These are phyloP conservation scores for Homalodisca vitripennis DNA, from an alignment of 1,140 invertebrate species.

Conservation along the genomic window DNA sequence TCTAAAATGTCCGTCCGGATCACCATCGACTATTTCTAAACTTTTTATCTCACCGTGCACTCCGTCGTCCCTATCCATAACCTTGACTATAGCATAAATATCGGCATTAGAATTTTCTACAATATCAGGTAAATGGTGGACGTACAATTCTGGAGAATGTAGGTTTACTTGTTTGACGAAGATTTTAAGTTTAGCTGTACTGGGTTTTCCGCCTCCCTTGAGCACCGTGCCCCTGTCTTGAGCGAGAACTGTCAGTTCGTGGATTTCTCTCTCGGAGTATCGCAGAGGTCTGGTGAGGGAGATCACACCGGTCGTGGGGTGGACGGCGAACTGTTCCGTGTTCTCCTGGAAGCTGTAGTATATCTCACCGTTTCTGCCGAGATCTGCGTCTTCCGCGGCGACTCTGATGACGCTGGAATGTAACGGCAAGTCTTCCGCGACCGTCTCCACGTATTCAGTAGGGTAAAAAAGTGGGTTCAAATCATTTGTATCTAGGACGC, in stretches of 20 bases:
- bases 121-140: slow-evolving; percentile 75
- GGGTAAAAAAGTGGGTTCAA: slow-evolving; percentile 89
- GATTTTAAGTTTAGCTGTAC: slow-evolving; percentile 72
- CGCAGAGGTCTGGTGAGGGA: slow-evolving; percentile 76
- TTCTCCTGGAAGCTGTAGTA: slow-evolving; percentile 92
- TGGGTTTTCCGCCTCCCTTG: slow-evolving; percentile 59
- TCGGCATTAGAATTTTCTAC: slow-evolving; percentile 81
- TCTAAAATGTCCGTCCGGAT: slow-evolving; percentile 83
- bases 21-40: slow-evolving; percentile 86
- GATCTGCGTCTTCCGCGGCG: slow-evolving; percentile 89
- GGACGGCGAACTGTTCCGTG: slow-evolving; percentile 84
- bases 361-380: slow-evolving; percentile 92
- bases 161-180: slow-evolving; percentile 84
- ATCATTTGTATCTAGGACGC: slow-evolving; percentile 87
- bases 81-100: slow-evolving; percentile 86
- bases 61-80: slow-evolving; percentile 78
- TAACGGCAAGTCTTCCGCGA: slow-evolving; percentile 86
- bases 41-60: slow-evolving; percentile 77
- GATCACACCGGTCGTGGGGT: slow-evolving; percentile 88
- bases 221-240: slow-evolving; percentile 75
- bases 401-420: slow-evolving; percentile 76
- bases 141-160: slow-evolving; percentile 77
- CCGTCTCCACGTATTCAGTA: slow-evolving; percentile 78
- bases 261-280: slow-evolving; percentile 61
- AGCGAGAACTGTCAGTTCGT: slow-evolving; percentile 77